A percentile compares a stretch with the other conserved stretches of the same genome.
Evolutionary conservation across 2,888 invertebrate genomes (phyloP).

Genomic region (Chrysolina oricalcia): DNA sequence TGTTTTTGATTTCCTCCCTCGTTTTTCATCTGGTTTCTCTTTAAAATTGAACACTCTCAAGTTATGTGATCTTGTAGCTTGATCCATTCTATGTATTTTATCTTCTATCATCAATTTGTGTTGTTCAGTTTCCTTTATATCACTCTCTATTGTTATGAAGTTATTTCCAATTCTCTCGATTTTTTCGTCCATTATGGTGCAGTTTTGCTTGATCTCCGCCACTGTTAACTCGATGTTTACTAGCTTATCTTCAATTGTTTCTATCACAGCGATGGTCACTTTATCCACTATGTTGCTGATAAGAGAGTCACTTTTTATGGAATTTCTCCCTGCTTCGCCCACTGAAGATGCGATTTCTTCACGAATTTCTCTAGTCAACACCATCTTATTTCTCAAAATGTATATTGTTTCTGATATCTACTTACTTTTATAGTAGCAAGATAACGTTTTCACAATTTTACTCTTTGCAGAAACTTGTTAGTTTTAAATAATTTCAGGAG

Average conservation of each 20-base stretch:
- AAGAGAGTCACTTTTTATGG: constrained; percentile 6
- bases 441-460: too few relatives aligned
- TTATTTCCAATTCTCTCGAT: too few relatives aligned
- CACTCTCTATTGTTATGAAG: not conserved
- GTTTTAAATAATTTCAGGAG: too few relatives aligned
- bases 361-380: constrained; percentile 24
- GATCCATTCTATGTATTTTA: constrained; percentile 1
- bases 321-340: too few relatives aligned
- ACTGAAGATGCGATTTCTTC: constrained; percentile 27
- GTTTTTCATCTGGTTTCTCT: constrained; percentile 18
- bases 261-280: constrained; percentile 7
- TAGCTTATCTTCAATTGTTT: constrained; percentile 17
- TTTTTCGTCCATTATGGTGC: not conserved
- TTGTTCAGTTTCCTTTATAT: not conserved
- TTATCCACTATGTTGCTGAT: constrained; percentile 13
- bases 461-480: too few relatives aligned
- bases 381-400: constrained; percentile 27
- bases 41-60: constrained; percentile 6
- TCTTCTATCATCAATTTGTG: not conserved
- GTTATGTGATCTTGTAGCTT: constrained; percentile 2
- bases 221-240: constrained; percentile 12
- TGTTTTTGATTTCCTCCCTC: not conserved
- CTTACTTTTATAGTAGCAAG: not conserved
- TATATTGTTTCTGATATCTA: too few relatives aligned
- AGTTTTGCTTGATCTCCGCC: constrained; percentile 8